phyloP scores from a whole-genome alignment of 2,888 invertebrate species.

The Xestia rhomboidea region DNA sequence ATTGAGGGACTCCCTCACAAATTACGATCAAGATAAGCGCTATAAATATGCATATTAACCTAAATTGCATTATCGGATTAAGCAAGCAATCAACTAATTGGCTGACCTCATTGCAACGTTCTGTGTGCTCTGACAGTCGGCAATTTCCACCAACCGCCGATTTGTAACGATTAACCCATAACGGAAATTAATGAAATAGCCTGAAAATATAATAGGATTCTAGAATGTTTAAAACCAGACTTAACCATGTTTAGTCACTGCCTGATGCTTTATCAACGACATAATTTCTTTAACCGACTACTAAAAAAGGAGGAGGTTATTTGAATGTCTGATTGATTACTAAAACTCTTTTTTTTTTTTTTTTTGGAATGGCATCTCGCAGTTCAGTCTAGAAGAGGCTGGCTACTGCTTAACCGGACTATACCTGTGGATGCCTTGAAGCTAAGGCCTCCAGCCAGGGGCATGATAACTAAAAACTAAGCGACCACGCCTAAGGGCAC shows the following conservation, averaged over 20 bases:
- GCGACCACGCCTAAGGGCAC: no score
- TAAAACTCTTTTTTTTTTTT: no score
- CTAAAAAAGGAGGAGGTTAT: no score
- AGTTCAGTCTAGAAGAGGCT: no score
- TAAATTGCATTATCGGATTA: slow-evolving; percentile 47
- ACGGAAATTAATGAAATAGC: slow-evolving; percentile 23
- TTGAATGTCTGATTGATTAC: background rate
- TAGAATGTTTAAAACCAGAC: background rate
- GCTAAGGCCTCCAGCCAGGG: no score
- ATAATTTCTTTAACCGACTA: background rate
- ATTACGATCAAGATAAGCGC: background rate
- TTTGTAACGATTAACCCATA: slow-evolving; percentile 41
- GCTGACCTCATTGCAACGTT: slow-evolving; percentile 42
- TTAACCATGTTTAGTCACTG: background rate
- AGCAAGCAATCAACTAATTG: slow-evolving; percentile 63
- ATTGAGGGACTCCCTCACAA: background rate
- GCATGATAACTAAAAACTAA: no score
- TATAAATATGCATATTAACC: slow-evolving; percentile 29
- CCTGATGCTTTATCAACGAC: background rate
- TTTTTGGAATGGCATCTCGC: no score
- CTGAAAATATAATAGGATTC: background rate
- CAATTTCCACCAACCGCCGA: slow-evolving; percentile 37
- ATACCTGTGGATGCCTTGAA: no score
- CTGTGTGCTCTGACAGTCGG: slow-evolving; percentile 22
- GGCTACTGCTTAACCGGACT: no score